Evolutionary conservation across 1,140 invertebrate species (phyloP).

Genomic region (Aphis gossypii): DNA sequence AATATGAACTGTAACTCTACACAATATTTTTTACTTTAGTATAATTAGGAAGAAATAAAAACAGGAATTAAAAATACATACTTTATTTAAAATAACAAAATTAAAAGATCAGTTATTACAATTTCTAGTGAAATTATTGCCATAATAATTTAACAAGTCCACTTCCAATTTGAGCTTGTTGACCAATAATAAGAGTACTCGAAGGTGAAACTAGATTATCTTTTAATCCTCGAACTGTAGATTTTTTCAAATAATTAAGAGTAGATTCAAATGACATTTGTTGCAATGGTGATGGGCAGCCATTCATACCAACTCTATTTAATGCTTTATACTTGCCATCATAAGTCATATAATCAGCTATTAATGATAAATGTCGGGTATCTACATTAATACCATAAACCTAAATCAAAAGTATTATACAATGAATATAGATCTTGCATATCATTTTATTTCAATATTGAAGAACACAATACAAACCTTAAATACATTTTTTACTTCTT

Average conservation of each 20-base stretch:
- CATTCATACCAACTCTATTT: conserved; percentile 88
- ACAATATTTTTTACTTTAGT: background rate
- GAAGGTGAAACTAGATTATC: conserved; percentile 89
- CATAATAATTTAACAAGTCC: conserved; percentile 66
- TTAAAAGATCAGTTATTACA: background rate
- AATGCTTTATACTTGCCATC: conserved; percentile 89
- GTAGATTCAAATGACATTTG: conserved; percentile 99
- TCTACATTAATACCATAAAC: conserved; percentile 97
- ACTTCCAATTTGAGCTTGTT: conserved; percentile 83
- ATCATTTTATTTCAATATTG: background rate
- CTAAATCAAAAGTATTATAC: conserved; percentile 62
- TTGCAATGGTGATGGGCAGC: conserved; percentile 88
- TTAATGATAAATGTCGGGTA: conserved; percentile 87
- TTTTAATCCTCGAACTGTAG: conserved; percentile 70
- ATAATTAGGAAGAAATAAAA: background rate
- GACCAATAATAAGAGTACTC: conserved; percentile 86
- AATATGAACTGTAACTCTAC: no score
- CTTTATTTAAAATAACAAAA: conserved; percentile 37
- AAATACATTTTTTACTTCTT: conserved; percentile 64
- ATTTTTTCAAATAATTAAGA: conserved; percentile 83
- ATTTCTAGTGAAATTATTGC: conserved; percentile 15
- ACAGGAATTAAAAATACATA: background rate
- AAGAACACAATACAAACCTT: conserved; percentile 64
- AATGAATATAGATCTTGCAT: background rate
- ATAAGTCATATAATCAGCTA: conserved; percentile 98